Conservation (phyloP, 2,113 vertebrate genomes). For the Paramormyrops kingsleyae region DNA sequence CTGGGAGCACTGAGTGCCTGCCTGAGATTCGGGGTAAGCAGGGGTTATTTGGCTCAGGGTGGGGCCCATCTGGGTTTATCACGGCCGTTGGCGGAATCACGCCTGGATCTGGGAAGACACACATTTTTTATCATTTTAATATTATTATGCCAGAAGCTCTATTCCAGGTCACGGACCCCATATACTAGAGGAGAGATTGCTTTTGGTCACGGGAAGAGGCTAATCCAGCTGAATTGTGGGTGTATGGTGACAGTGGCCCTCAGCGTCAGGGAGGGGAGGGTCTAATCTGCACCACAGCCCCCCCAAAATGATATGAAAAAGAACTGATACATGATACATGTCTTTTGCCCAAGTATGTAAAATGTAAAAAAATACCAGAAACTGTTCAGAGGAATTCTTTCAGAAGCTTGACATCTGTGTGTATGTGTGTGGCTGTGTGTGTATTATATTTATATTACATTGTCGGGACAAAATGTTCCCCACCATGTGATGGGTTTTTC, state of each 20-base stretch:
- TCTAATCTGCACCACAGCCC: neutral
- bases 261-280: neutral
- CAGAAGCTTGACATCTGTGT: neutral
- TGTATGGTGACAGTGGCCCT: neutral
- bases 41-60: neutral
- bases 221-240: neutral
- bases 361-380: neutral
- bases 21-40: neutral
- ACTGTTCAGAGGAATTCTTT: neutral
- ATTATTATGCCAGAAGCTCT: neutral
- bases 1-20: neutral
- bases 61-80: neutral
- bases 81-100: neutral
- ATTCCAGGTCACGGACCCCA: neutral
- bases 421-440: neutral
- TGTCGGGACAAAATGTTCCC: too few relatives aligned
- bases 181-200: neutral
- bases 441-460: too few relatives aligned
- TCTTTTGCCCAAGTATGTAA: neutral
- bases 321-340: neutral
- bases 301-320: neutral
- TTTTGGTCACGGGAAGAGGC: neutral
- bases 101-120: neutral
- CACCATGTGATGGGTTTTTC: too few relatives aligned
- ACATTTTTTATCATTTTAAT: neutral